Conservation (phyloP, 2,113 vertebrate genomes). For the Microcebus ravelobensis region DNA sequence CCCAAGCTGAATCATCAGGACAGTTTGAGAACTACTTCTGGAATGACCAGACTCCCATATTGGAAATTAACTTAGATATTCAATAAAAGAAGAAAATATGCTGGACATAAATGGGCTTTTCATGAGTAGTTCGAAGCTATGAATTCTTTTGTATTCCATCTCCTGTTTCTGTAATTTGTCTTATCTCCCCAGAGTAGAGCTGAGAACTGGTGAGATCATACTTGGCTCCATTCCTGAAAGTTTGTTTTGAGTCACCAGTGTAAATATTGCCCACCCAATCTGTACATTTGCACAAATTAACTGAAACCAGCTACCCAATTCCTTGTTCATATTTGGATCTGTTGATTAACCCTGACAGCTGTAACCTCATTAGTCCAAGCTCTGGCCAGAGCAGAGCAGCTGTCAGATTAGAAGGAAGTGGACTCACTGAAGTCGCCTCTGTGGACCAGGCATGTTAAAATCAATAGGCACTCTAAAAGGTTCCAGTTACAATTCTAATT, state of each 20-base stretch:
- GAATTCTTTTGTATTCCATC: conserved; percentile 18
- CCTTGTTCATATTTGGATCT: conserved; percentile 73
- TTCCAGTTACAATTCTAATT: conserved; percentile 49
- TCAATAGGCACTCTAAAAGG: conserved; percentile 26
- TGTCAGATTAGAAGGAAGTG: conserved; percentile 66
- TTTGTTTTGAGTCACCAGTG: conserved; percentile 84
- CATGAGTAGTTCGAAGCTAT: neutral
- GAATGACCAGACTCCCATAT: neutral
- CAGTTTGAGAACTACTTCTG: conserved; percentile 4
- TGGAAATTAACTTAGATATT: conserved; percentile 51
- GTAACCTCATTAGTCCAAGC: conserved; percentile 70
- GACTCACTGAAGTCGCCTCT: conserved; percentile 3
- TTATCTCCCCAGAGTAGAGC: conserved; percentile 80
- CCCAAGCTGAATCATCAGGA: neutral
- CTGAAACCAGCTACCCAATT: conserved; percentile 80
- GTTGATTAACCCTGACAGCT: conserved; percentile 78
- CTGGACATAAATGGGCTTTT: conserved; percentile 42
- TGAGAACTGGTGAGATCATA: conserved; percentile 84
- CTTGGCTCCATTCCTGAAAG: conserved; percentile 84
- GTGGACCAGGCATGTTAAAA: conserved; percentile 45
- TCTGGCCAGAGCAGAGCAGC: conserved; percentile 64
- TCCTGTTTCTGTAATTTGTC: conserved; percentile 76
- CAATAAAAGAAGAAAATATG: neutral
- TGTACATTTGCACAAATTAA: conserved; percentile 79
- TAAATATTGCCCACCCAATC: conserved; percentile 83